Evolutionary conservation across 2,888 invertebrate genomes (phyloP).

Genomic region (Marronus borbonicus): DNA sequence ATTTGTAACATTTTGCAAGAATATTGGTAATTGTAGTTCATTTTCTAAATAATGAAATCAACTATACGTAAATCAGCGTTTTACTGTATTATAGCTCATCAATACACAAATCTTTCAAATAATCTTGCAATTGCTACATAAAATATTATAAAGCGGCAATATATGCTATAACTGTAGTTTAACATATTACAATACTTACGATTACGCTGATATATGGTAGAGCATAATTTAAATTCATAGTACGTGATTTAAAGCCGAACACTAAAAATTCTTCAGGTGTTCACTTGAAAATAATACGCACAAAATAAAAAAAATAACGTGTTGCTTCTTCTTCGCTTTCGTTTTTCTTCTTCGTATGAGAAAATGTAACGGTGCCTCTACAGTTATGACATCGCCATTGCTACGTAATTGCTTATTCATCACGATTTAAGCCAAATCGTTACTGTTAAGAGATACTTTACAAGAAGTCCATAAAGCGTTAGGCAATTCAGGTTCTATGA

Average conservation of each 20-base stretch:
- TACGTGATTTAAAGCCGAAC: conserved; percentile 33
- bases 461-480: not conserved
- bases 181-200: too few species aligned
- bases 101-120: too few species aligned
- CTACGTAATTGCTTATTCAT: conserved; percentile 29
- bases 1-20: too few species aligned
- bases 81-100: too few species aligned
- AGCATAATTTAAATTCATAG: conserved; percentile 29
- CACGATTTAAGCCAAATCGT: conserved; percentile 24
- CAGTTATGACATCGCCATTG: conserved; percentile 14
- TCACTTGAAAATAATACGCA: conserved; percentile 24
- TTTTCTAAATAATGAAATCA: too few species aligned
- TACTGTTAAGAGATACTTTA: conserved; percentile 4
- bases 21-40: too few species aligned
- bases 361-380: conserved; percentile 18
- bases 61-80: too few species aligned
- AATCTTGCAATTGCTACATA: too few species aligned
- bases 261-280: conserved; percentile 33
- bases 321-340: conserved; percentile 7
- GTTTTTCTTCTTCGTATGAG: not conserved
- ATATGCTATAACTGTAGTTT: too few species aligned
- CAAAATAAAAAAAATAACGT: conserved; percentile 26
- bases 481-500: not conserved
- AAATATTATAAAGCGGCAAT: too few species aligned
- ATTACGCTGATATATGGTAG: too few species aligned